A percentile compares a stretch with the other conserved stretches of the same genome.
These are phyloP conservation scores for Emydoidea blandingii DNA, from an alignment of 2,797 vertebrate genomes.

Conservation along the genomic window DNA sequence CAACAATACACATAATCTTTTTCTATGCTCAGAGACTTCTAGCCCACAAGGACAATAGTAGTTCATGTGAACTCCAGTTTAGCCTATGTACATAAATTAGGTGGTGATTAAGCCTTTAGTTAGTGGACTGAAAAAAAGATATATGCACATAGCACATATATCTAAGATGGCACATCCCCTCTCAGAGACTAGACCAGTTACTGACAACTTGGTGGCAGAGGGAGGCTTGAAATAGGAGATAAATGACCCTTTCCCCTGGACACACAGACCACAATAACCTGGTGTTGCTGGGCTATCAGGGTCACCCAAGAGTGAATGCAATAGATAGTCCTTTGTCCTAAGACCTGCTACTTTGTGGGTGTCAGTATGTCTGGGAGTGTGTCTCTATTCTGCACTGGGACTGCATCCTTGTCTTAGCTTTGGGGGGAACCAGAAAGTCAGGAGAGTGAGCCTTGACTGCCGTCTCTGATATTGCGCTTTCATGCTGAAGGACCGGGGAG, in stretches of 20 bases:
- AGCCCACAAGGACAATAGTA: neutral
- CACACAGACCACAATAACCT: neutral
- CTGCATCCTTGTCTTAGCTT: neutral
- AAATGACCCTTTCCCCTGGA: neutral
- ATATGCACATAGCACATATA: neutral
- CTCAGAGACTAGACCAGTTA: fast-evolving
- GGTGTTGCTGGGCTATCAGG: neutral
- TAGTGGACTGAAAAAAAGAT: neutral
- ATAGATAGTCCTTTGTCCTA: neutral
- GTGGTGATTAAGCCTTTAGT: neutral
- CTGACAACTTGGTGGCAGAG: neutral
- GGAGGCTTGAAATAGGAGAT: fast-evolving
- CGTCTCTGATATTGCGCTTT: neutral
- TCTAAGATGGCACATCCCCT: neutral
- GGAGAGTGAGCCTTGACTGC: neutral
- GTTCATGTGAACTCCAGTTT: neutral
- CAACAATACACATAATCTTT: neutral
- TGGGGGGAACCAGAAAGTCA: neutral
- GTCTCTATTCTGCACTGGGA: neutral
- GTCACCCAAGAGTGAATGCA: neutral
- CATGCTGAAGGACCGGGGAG: neutral
- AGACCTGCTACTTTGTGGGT: neutral
- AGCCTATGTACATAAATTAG: neutral
- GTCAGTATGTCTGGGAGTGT: neutral
- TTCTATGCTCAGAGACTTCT: neutral